A percentile compares a stretch with the other conserved stretches of the same genome.
Evolutionary conservation across 1,140 invertebrate species (phyloP).

Genomic region (Monochamus saltuarius): DNA sequence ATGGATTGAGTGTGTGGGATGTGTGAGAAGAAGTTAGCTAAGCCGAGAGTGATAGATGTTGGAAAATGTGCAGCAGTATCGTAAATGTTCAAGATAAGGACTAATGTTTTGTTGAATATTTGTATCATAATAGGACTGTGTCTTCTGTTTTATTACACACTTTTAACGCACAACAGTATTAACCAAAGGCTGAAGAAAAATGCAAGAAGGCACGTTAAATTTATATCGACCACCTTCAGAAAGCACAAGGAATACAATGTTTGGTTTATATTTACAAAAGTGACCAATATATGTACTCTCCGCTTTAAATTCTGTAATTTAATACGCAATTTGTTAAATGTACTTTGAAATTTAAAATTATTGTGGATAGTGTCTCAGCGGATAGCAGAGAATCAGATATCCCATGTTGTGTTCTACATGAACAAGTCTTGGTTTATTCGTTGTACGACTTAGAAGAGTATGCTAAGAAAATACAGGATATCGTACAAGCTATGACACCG

Average conservation of each 20-base stretch:
- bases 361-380: slow-evolving; percentile 66
- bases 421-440: slow-evolving; percentile 54
- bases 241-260: slow-evolving; percentile 41
- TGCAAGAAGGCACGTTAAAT: neutral
- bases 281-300: slow-evolving; percentile 41
- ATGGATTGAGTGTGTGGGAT: slow-evolving; percentile 99
- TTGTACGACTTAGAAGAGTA: slow-evolving; percentile 66
- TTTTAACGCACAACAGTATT: slow-evolving; percentile 10
- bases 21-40: slow-evolving; percentile 91
- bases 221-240: neutral
- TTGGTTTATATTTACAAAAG: slow-evolving; percentile 51
- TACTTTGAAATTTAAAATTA: slow-evolving; percentile 65
- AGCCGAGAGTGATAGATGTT: slow-evolving; percentile 76
- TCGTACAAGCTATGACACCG: slow-evolving; percentile 69
- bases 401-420: slow-evolving; percentile 52
- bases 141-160: slow-evolving; percentile 11
- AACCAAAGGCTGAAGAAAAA: slow-evolving; percentile 11
- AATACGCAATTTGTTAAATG: slow-evolving; percentile 44
- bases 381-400: slow-evolving; percentile 60
- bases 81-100: slow-evolving; percentile 9
- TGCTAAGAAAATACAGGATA: slow-evolving; percentile 61
- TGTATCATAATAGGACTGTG: slow-evolving; percentile 14
- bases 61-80: slow-evolving; percentile 36
- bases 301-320: slow-evolving; percentile 45
- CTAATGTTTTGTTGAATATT: slow-evolving; percentile 14